phyloP scores from a whole-genome alignment of 2,888 invertebrate genomes.

The Octodonta nipae region DNA sequence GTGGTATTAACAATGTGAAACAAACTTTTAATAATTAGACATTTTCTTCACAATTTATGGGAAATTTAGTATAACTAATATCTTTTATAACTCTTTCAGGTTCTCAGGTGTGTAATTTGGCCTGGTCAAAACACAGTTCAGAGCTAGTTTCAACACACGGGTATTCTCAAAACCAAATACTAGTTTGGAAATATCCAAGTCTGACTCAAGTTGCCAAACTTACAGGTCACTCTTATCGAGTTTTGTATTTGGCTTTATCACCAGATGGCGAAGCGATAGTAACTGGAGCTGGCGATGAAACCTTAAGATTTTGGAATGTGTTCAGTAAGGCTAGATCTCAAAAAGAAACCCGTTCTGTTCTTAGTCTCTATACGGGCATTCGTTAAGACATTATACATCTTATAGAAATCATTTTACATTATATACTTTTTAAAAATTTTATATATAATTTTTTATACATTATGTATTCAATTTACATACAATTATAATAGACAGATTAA shows the following conservation, averaged over 20 bases:
- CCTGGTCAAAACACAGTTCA: constrained; percentile 97
- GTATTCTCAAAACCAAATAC: constrained; percentile 95
- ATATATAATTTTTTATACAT: constrained; percentile 9
- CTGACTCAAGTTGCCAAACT: constrained; percentile 92
- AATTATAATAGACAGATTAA: too few relatives aligned
- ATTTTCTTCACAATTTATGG: constrained; percentile 2
- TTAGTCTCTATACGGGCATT: constrained; percentile 83
- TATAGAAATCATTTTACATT: constrained; percentile 2
- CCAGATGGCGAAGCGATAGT: constrained; percentile 98
- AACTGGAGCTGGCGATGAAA: constrained; percentile 97
- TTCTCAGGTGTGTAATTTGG: constrained; percentile 94
- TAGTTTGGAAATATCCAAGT: constrained; percentile 98
- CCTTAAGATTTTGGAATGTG: constrained; percentile 96
- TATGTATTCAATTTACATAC: constrained; percentile 11
- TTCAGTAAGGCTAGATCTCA: constrained; percentile 94
- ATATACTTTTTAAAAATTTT: too few relatives aligned
- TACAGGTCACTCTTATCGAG: constrained; percentile 91
- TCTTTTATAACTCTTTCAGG: constrained; percentile 42
- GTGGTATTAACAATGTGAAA: too few relatives aligned
- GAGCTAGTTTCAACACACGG: constrained; percentile 97
- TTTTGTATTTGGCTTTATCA: constrained; percentile 88
- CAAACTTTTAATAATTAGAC: too few relatives aligned
- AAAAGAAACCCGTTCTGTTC: constrained; percentile 83
- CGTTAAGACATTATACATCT: too few relatives aligned
- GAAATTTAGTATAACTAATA: constrained; percentile 3